Conservation (phyloP, 2,888 invertebrate species). For the Cephus nigrinus region DNA sequence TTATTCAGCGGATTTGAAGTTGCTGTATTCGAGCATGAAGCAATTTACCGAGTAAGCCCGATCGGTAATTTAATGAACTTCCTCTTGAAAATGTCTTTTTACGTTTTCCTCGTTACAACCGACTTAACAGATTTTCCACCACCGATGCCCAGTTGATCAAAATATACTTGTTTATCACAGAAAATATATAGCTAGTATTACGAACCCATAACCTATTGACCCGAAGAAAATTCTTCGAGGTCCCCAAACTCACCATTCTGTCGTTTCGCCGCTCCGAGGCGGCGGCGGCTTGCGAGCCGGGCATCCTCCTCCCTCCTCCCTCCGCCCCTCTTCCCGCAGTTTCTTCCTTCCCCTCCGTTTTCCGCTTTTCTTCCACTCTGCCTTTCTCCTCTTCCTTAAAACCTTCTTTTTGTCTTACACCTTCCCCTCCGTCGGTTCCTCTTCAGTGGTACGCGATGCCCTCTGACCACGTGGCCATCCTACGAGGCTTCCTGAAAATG, state of each 20-base stretch:
- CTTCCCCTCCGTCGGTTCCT: neutral
- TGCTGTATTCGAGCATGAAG: neutral
- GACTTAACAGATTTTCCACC: neutral
- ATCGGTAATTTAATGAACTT: neutral
- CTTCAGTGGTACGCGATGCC: neutral
- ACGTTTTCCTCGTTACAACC: neutral
- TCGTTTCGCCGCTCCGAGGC: conserved; percentile 61
- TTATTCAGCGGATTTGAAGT: neutral
- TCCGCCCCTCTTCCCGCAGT: conserved; percentile 39
- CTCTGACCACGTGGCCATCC: neutral
- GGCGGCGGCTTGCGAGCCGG: conserved; percentile 62
- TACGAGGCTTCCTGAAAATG: neutral
- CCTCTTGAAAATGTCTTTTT: neutral
- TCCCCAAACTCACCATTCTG: conserved; percentile 50
- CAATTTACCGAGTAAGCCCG: neutral
- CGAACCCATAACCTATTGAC: neutral
- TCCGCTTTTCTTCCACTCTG: neutral
- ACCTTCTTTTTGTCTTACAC: neutral
- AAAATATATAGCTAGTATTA: neutral
- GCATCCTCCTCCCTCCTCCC: conserved; percentile 53
- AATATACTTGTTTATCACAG: neutral
- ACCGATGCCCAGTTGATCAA: neutral
- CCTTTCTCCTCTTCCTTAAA: neutral
- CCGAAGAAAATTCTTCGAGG: neutral
- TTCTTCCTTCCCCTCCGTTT: neutral